phyloP scores from a whole-genome alignment of 2,113 vertebrate genomes.

The Notechis scutatus region DNA sequence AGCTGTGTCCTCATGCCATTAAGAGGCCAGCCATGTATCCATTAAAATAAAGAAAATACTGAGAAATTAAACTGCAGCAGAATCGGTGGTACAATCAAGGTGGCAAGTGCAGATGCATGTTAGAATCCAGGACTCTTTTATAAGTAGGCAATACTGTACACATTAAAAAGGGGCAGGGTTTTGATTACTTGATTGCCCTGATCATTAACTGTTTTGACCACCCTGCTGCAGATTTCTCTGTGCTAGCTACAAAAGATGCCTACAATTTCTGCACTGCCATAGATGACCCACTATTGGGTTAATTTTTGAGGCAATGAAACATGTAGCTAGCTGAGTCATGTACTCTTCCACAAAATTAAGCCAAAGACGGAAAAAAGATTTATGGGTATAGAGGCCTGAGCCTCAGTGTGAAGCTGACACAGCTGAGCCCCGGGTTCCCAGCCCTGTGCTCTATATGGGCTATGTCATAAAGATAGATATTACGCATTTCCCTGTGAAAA shows the following conservation, averaged over 20 bases:
- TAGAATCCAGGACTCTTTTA: background rate
- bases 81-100: background rate
- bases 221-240: background rate
- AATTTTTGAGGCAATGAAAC: background rate
- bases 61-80: background rate
- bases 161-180: background rate
- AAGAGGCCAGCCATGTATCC: background rate
- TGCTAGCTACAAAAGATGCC: background rate
- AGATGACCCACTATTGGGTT: background rate
- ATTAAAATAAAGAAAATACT: background rate
- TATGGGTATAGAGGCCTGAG: background rate
- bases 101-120: background rate
- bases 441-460: background rate
- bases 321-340: background rate
- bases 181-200: background rate
- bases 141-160: background rate
- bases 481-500: background rate
- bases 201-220: background rate
- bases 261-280: background rate
- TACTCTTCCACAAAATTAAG: background rate
- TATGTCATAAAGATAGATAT: background rate
- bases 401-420: background rate
- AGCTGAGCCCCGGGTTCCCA: background rate
- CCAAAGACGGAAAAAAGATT: background rate
- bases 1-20: background rate